Percentiles rank a stretch among this genome's conserved stretches.
Evolutionary conservation across 1,140 invertebrate species (phyloP).

Genomic region (Drosophila lacteicornis): DNA sequence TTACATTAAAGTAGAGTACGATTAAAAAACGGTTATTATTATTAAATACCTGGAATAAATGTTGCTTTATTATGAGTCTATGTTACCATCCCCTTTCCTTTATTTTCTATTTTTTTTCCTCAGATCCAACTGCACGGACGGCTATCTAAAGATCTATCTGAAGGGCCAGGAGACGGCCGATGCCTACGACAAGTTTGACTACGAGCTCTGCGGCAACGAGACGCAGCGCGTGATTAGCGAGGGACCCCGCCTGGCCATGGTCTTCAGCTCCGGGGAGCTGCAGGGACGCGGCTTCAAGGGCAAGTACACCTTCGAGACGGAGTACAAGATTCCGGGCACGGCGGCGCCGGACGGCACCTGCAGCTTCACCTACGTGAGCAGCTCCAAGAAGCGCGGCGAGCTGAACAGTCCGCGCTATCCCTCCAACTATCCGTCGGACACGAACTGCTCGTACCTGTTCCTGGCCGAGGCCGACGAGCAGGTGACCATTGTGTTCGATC

Average conservation of each 20-base stretch:
- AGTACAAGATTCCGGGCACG: constrained; percentile 97
- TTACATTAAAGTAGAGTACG: no score
- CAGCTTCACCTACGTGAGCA: constrained; percentile 95
- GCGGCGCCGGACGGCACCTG: constrained; percentile 95
- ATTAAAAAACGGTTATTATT: not conserved
- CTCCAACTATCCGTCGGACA: constrained; percentile 96
- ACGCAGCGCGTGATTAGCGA: constrained; percentile 92
- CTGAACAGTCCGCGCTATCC: constrained; percentile 98
- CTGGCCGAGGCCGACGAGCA: constrained; percentile 94
- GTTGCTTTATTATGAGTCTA: no score
- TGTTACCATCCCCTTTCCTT: not conserved
- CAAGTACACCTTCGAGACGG: constrained; percentile 86
- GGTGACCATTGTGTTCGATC: constrained; percentile 96
- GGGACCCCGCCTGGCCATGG: constrained; percentile 96
- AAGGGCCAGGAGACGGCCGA: constrained; percentile 97
- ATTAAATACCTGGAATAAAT: no score
- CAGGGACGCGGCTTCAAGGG: constrained; percentile 97
- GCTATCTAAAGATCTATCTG: constrained; percentile 95
- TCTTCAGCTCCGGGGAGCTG: constrained; percentile 95
- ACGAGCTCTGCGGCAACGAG: constrained; percentile 94
- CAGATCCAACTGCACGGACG: constrained; percentile 92
- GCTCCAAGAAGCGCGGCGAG: constrained; percentile 93
- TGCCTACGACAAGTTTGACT: constrained; percentile 96
- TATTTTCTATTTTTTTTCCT: not conserved
- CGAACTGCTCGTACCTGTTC: constrained; percentile 96